Evolutionary conservation across 2,113 vertebrate genomes (phyloP).

Genomic region (Herpetotheres cachinnans): DNA sequence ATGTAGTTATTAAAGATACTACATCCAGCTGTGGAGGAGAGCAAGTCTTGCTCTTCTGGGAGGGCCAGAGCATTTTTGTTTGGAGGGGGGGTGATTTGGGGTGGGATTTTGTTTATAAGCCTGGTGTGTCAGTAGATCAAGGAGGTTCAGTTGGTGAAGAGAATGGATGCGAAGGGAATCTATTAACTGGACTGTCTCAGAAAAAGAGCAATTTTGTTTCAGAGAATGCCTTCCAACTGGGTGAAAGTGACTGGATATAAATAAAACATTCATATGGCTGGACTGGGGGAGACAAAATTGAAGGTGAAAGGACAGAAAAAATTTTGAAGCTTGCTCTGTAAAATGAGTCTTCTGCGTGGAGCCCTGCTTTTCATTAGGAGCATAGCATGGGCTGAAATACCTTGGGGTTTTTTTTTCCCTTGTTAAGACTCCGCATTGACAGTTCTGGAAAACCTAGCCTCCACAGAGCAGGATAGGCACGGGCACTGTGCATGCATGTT

Average conservation of each 20-base stretch:
- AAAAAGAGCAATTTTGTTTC: background rate
- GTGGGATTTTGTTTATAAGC: background rate
- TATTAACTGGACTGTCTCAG: background rate
- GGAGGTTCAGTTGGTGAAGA: background rate
- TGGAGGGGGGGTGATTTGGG: no score
- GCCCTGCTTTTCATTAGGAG: background rate
- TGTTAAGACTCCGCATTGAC: background rate
- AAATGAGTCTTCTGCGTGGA: background rate
- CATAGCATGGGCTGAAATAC: background rate
- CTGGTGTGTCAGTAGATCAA: background rate
- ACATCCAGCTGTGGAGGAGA: background rate
- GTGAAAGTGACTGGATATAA: background rate
- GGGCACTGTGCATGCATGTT: accelerated
- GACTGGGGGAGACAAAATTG: background rate
- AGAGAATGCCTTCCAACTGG: background rate
- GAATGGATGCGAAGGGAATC: background rate
- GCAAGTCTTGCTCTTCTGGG: background rate
- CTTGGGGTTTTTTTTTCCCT: background rate
- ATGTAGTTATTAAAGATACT: accelerated
- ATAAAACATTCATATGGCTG: background rate
- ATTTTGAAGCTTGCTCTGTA: background rate
- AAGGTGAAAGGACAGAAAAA: background rate
- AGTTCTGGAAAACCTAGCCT: background rate
- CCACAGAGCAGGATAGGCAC: accelerated
- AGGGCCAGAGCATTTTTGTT: background rate